phyloP scores from a whole-genome alignment of 2,888 invertebrate species.

The Ectropis crepuscularia region DNA sequence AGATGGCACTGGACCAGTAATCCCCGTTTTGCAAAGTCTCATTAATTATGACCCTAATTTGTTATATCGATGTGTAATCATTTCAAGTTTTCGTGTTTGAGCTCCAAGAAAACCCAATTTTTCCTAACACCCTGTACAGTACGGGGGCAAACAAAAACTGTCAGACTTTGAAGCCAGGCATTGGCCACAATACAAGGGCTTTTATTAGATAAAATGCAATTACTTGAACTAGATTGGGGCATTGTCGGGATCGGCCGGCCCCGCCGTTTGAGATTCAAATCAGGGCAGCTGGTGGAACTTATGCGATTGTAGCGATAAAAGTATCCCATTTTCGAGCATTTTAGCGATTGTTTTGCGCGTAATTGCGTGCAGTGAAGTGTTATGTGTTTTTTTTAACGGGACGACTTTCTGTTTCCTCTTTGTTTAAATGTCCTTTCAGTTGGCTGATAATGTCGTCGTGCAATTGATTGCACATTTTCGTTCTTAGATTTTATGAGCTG shows the following conservation, averaged over 20 bases:
- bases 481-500: too few relatives aligned
- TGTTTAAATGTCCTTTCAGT: constrained; percentile 1
- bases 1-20: too few relatives aligned
- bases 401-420: constrained; percentile 4
- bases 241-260: constrained; percentile 39
- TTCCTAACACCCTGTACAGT: constrained; percentile 5
- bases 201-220: constrained; percentile 51
- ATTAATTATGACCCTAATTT: too few relatives aligned
- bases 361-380: constrained; percentile 22
- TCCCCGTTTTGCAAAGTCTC: too few relatives aligned
- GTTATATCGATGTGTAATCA: too few relatives aligned
- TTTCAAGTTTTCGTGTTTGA: too few relatives aligned
- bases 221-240: constrained; percentile 44
- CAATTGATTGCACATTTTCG: too few relatives aligned
- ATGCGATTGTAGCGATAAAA: constrained; percentile 30
- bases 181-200: constrained; percentile 36
- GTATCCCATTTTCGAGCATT: constrained; percentile 20
- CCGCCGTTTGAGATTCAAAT: constrained; percentile 51
- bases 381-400: constrained; percentile 9
- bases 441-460: not conserved
- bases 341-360: constrained; percentile 25
- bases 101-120: too few relatives aligned
- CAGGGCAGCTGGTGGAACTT: constrained; percentile 38
- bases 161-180: constrained; percentile 22
- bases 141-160: constrained; percentile 20